Base-by-base conservation (phyloP, 2,113 vertebrate genomes). In the Thalassoma bifasciatum region DNA sequence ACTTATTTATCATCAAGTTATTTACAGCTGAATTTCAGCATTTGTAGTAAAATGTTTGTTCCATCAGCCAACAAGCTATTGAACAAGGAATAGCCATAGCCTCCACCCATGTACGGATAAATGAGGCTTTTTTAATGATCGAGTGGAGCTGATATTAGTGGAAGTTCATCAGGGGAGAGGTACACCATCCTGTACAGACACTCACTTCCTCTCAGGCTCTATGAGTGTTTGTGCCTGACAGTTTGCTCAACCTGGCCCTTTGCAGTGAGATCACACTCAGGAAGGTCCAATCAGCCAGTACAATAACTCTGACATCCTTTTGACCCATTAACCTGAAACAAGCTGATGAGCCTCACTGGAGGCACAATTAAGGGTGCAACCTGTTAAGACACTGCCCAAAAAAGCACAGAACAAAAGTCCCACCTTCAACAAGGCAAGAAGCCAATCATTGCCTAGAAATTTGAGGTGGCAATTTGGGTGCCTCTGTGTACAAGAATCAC, bases 101-200 rank as follows among this genome's bases (percentile, higher is more conserved):
- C 23, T 60, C 10, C 26, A 12, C 56, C 24, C 5, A 6, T 44
- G 5, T 65, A 72, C 34, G 51, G 42, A 54, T 72, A 34, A 62
- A 50, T 14, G 8, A 23, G 57, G 66, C 12, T 24, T 44, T 54
- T 73, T 71, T 19, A 74, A n/a, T 49, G 46, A 21, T 9, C n/a
- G 1, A 44, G 3, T 16, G 4, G 4, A 14, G 17, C 23, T 30
- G 53, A 62, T 72, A 60, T 51, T 67, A 67, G 26, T 38, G 67
- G 59, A 38, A 80, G 76, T 62, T 49, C 38, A n/a, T 67, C 19
- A n/a, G 51, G 62, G 67, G 53, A 72, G n/a, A 75, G 68, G 54
- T 46, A 24, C 24, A 73, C 62, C 76, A 86, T 88, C 87, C 89
- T 89, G 87, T 86, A 71, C 84, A 86, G 86, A 90, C 79, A 73